Conservation (phyloP, 2,888 invertebrate species). For the Blera fallax region DNA sequence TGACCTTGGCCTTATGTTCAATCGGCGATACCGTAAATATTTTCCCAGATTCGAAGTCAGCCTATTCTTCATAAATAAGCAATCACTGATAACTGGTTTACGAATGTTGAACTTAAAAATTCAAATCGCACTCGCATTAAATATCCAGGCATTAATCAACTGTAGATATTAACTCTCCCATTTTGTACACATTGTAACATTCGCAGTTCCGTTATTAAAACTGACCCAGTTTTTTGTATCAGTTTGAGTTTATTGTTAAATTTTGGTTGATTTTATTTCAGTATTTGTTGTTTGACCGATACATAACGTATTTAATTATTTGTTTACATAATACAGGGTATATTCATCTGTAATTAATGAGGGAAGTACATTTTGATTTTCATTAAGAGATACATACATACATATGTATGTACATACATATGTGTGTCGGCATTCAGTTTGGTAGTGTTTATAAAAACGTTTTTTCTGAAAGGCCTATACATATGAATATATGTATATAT, state of each 20-base stretch:
- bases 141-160: background rate
- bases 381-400: too few relatives aligned
- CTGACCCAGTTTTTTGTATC: background rate
- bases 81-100: slow-evolving; percentile 6
- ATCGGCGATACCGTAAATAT: slow-evolving; percentile 14
- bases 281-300: too few relatives aligned
- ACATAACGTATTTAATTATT: too few relatives aligned
- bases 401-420: too few relatives aligned
- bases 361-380: too few relatives aligned
- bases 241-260: background rate
- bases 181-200: background rate
- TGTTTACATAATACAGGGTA: too few relatives aligned
- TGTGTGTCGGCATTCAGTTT: too few relatives aligned
- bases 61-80: background rate
- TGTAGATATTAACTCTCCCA: background rate
- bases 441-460: too few relatives aligned
- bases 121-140: background rate
- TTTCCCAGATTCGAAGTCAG: background rate
- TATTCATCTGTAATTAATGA: too few relatives aligned
- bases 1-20: slow-evolving; percentile 35
- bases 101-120: background rate
- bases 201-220: background rate
- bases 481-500: too few relatives aligned
- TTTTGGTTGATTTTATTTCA: background rate
- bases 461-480: too few relatives aligned